A percentile compares a stretch with the other conserved stretches of the same genome.
Evolutionary conservation across 2,113 vertebrate species (phyloP).

Genomic region (Panthera tigris): DNA sequence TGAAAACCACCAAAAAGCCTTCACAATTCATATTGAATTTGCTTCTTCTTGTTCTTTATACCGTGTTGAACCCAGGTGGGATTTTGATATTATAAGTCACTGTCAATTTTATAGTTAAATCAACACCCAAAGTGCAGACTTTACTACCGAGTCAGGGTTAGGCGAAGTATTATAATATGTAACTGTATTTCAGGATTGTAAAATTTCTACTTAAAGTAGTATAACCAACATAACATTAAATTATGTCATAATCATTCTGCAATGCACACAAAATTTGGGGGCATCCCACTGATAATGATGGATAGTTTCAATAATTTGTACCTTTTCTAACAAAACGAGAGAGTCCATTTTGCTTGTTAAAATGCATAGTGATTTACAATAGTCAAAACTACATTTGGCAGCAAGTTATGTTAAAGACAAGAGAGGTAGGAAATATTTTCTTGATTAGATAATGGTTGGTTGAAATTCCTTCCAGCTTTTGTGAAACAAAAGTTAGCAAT

Average conservation of each 20-base stretch:
- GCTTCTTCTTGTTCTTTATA: not conserved
- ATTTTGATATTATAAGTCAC: constrained; percentile 7
- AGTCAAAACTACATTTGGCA: constrained; percentile 80
- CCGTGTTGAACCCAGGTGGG: not conserved
- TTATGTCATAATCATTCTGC: constrained; percentile 52
- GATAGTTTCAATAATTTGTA: constrained; percentile 79
- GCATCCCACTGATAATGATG: constrained; percentile 72
- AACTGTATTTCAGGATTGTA: constrained; percentile 27
- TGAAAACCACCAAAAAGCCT: not conserved
- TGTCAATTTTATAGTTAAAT: constrained; percentile 37
- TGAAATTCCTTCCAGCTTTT: constrained; percentile 86
- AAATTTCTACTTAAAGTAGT: constrained; percentile 56
- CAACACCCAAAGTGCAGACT: not conserved
- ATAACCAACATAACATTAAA: not conserved
- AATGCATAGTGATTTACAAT: constrained; percentile 80
- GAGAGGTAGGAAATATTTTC: constrained; percentile 84
- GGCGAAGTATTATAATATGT: constrained; percentile 37
- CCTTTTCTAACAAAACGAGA: constrained; percentile 78
- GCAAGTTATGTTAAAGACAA: constrained; percentile 83
- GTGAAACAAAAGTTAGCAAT: constrained; percentile 86
- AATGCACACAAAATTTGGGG: constrained; percentile 62
- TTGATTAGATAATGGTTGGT: constrained; percentile 86
- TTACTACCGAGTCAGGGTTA: not conserved
- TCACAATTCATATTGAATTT: not conserved
- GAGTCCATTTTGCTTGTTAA: constrained; percentile 78